Conservation (phyloP, 2,888 invertebrate species). For the Anodontia alba region DNA sequence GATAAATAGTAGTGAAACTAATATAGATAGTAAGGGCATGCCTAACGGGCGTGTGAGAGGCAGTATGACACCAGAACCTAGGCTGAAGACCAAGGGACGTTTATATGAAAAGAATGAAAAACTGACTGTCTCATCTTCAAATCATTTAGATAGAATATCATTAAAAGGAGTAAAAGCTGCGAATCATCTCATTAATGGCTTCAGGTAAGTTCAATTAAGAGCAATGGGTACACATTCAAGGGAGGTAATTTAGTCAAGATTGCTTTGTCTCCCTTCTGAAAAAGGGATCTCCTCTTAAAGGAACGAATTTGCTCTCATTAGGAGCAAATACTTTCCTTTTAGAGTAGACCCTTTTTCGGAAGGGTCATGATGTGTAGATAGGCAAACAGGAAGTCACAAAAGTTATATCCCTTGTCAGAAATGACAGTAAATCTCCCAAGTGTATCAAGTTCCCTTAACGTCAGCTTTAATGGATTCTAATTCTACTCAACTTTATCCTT, state of each 20-base stretch:
- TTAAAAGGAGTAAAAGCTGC: conserved; percentile 28
- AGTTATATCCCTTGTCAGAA: too few relatives aligned
- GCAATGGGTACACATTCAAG: too few relatives aligned
- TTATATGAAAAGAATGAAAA: conserved; percentile 59
- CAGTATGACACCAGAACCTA: conserved; percentile 52
- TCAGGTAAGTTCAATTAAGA: conserved; percentile 42
- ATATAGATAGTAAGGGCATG: neutral
- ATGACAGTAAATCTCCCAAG: too few relatives aligned
- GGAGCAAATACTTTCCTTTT: too few relatives aligned
- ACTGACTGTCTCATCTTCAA: conserved; percentile 43
- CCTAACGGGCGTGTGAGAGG: neutral
- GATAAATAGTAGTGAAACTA: neutral
- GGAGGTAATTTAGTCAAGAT: too few relatives aligned
- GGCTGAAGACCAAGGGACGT: conserved; percentile 34
- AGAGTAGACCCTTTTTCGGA: too few relatives aligned
- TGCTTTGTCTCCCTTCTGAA: too few relatives aligned
- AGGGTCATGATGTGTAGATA: too few relatives aligned
- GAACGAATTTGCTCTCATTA: too few relatives aligned
- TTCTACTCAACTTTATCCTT: neutral
- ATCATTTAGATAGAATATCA: conserved; percentile 55
- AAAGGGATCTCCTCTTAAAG: too few relatives aligned
- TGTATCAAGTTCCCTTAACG: too few relatives aligned
- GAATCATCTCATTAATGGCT: neutral
- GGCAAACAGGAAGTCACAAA: too few relatives aligned
- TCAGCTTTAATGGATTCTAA: neutral